Evolutionary conservation across 2,888 invertebrate species (phyloP), one percentile per base, ranked within the genome.

Genomic region (Nemotelus nigrinus): DNA sequence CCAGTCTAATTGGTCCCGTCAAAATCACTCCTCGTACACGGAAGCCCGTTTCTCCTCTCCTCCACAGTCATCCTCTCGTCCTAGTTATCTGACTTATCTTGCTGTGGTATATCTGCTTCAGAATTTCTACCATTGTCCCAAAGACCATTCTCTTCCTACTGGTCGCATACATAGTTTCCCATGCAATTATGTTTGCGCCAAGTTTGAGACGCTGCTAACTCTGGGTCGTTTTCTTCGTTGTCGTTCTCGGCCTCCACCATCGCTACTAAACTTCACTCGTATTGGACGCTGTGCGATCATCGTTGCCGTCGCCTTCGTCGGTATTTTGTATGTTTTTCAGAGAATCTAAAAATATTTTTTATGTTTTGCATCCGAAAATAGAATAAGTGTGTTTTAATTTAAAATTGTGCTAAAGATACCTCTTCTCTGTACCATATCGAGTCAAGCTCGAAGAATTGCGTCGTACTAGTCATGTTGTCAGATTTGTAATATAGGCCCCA

Each of bases 341-440:
- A 70, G 10, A 55, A 58, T 77, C 79, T 79, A 79, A 77, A 79
- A 79, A 79, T 79, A 79, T 79, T 79, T 67, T 79, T 79, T 79
- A 77, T 79, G 79, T 79, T 79, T 79, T 79, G 77, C 75, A 77
- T 77, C 77, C 77, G 50, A 58, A 77, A 79, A 79, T 79, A 79
- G 77, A 79, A 63, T 45, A 70, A 71, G 58, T 76, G 50, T 70
- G 77, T 77, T 79, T 79, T 71, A 77, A 79, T 72, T 79, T 76
- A 71, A 79, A 77, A 75, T 74, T 79, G 76, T 79, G 75, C 77
- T 79, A 79, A 79, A 79, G 77, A 77, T 79, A 79, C 58, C 57
- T 67, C 55, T 57, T 41, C 43, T 64, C 64, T 50, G 53, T 50
- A 10, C 45, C 5, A 2, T 41, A 41, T 65, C 25, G 45, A 6